Percentiles rank a stretch among this genome's conserved stretches.
phyloP scores from a whole-genome alignment of 2,113 vertebrate genomes.

The Micronycteris hirsuta region DNA sequence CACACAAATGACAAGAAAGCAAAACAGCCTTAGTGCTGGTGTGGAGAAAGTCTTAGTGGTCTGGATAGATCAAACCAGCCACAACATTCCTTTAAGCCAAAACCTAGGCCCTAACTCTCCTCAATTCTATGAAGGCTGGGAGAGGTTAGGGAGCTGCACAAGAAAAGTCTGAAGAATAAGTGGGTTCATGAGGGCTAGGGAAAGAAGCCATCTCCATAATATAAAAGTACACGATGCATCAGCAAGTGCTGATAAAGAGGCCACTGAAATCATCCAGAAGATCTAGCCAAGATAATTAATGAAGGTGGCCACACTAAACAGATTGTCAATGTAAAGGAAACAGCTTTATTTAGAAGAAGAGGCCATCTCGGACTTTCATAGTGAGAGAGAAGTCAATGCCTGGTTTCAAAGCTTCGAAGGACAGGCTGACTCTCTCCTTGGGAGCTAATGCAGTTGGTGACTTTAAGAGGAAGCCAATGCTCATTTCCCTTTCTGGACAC shows the following conservation, averaged over 20 bases:
- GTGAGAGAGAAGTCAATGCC: not conserved
- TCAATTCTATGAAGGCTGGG: not conserved
- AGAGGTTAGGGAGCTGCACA: not conserved
- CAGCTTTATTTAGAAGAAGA: not conserved
- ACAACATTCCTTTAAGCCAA: not conserved
- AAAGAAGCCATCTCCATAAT: not conserved
- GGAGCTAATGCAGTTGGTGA: not conserved
- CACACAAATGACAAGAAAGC: not conserved
- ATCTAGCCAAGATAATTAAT: no score
- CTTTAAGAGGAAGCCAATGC: not conserved
- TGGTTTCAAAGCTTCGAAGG: not conserved
- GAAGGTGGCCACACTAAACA: not conserved
- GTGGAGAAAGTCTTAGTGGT: not conserved
- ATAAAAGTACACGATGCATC: not conserved
- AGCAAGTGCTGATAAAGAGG: not conserved
- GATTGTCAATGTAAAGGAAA: not conserved
- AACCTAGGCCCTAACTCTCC: not conserved
- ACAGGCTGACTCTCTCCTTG: not conserved
- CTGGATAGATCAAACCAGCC: not conserved
- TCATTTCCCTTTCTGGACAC: not conserved
- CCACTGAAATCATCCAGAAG: not conserved
- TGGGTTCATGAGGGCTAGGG: not conserved
- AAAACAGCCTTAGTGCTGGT: not conserved
- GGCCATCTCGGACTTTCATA: not conserved
- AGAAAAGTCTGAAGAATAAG: not conserved